These are phyloP conservation scores for Amphiprion clarkii DNA, from an alignment of 2,797 vertebrate genomes.

Conservation along the genomic window DNA sequence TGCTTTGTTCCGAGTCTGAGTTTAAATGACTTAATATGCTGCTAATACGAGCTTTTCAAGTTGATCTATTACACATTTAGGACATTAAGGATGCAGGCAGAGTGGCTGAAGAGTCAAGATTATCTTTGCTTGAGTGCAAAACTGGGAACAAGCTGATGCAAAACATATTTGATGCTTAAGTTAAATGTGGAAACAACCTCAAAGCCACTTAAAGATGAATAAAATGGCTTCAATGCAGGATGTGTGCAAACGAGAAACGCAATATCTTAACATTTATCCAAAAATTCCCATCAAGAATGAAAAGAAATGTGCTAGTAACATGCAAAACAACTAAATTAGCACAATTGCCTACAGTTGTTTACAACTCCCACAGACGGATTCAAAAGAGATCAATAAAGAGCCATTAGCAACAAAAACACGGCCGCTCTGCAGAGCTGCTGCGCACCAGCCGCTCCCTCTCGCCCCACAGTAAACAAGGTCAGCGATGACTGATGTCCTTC, in stretches of 20 bases:
- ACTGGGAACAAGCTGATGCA: background rate
- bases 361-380: constrained; percentile 8
- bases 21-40: too few relatives aligned
- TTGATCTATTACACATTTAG: too few relatives aligned
- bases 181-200: background rate
- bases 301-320: background rate
- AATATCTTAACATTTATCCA: too few relatives aligned
- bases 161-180: background rate
- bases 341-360: background rate
- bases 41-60: too few relatives aligned
- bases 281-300: background rate
- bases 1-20: too few relatives aligned
- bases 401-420: constrained; percentile 69
- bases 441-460: constrained; percentile 57
- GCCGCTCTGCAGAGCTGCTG: constrained; percentile 53
- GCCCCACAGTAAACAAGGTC: constrained; percentile 74
- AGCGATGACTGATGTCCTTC: constrained; percentile 72
- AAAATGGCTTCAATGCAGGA: background rate
- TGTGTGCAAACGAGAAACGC: too few relatives aligned
- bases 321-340: background rate
- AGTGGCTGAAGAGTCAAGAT: too few relatives aligned
- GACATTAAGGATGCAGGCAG: too few relatives aligned
- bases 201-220: background rate
- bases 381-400: constrained; percentile 73
- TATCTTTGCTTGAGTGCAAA: too few relatives aligned